A percentile compares a stretch with the other conserved stretches of the same genome.
Conservation (phyloP, 2,113 vertebrate species). For the Macquaria ambigua region DNA sequence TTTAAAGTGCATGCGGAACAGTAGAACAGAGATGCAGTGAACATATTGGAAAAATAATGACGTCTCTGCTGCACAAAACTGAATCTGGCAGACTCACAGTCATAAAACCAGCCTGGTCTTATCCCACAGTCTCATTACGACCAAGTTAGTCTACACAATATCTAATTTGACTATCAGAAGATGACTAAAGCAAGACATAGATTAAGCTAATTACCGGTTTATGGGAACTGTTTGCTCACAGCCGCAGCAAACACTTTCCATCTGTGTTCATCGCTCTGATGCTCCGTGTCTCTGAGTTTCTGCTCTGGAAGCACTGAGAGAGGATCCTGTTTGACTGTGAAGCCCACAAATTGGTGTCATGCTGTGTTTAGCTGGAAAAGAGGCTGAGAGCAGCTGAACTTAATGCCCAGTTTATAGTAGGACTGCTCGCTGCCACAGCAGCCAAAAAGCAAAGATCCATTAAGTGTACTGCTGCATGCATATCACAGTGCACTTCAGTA, state of each 20-base stretch:
- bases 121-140: slow-evolving; percentile 33
- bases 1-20: slow-evolving; percentile 27
- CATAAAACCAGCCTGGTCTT: slow-evolving; percentile 33
- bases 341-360: slow-evolving; percentile 59
- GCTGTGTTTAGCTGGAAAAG: slow-evolving; percentile 51
- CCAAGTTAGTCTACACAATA: slow-evolving; percentile 35
- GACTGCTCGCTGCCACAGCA: slow-evolving; percentile 15
- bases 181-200: slow-evolving; percentile 55
- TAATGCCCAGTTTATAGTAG: slow-evolving; percentile 33
- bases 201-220: slow-evolving; percentile 58
- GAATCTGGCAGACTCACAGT: slow-evolving; percentile 21
- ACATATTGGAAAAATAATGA: slow-evolving; percentile 41
- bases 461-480: slow-evolving; percentile 1
- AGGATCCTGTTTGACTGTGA: slow-evolving; percentile 35
- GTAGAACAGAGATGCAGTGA: slow-evolving; percentile 13
- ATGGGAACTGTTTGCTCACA: slow-evolving; percentile 57
- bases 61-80: slow-evolving; percentile 24
- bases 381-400: slow-evolving; percentile 37
- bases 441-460: slow-evolving; percentile 20
- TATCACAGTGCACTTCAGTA: background rate
- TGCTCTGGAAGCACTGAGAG: slow-evolving; percentile 46
- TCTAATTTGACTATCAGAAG: slow-evolving; percentile 59
- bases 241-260: slow-evolving; percentile 40
- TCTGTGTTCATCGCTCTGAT: slow-evolving; percentile 45
- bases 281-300: slow-evolving; percentile 10